These are phyloP conservation scores for Agrotis exclamationis DNA, from an alignment of 2,888 invertebrate genomes.

Conservation along the genomic window DNA sequence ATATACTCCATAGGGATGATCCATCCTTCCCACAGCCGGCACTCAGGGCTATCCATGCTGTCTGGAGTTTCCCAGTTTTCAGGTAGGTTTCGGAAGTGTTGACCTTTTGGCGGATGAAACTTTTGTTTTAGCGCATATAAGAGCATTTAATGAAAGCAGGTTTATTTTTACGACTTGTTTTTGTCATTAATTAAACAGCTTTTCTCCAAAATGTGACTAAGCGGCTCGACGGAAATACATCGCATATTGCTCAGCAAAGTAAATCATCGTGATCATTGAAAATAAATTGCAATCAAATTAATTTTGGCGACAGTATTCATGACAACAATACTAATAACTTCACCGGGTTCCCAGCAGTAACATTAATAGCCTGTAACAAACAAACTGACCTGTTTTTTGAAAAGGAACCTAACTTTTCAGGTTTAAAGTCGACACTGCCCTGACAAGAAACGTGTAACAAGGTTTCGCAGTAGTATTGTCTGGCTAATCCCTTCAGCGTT, in stretches of 20 bases:
- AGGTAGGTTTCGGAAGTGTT: slow-evolving; percentile 74
- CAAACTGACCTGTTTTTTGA: slow-evolving; percentile 31
- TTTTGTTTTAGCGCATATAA: slow-evolving; percentile 4
- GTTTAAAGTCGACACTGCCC: slow-evolving; percentile 32
- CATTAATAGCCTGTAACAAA: slow-evolving; percentile 58
- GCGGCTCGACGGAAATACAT: not conserved
- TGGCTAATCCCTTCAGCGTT: slow-evolving; percentile 59
- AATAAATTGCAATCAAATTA: slow-evolving; percentile 40
- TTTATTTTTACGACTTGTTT: slow-evolving; percentile 12
- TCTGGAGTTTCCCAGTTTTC: slow-evolving; percentile 87
- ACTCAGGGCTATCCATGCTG: slow-evolving; percentile 93
- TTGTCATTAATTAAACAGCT: not conserved
- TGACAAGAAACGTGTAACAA: slow-evolving; percentile 37
- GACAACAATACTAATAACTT: slow-evolving; percentile 52
- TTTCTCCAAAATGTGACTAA: slow-evolving; percentile 3
- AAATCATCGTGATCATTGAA: slow-evolving; percentile 15
- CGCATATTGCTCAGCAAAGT: not conserved
- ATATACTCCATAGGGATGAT: slow-evolving; percentile 97
- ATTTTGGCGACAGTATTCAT: slow-evolving; percentile 55
- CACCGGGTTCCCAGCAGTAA: slow-evolving; percentile 47
- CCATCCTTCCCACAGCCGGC: slow-evolving; percentile 92
- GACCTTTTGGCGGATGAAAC: slow-evolving; percentile 20
- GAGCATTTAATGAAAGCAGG: slow-evolving; percentile 10
- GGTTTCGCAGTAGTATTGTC: slow-evolving; percentile 60
- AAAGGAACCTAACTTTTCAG: slow-evolving; percentile 7